phyloP scores from a whole-genome alignment of 2,113 vertebrate species.

The Elgaria multicarinata region DNA sequence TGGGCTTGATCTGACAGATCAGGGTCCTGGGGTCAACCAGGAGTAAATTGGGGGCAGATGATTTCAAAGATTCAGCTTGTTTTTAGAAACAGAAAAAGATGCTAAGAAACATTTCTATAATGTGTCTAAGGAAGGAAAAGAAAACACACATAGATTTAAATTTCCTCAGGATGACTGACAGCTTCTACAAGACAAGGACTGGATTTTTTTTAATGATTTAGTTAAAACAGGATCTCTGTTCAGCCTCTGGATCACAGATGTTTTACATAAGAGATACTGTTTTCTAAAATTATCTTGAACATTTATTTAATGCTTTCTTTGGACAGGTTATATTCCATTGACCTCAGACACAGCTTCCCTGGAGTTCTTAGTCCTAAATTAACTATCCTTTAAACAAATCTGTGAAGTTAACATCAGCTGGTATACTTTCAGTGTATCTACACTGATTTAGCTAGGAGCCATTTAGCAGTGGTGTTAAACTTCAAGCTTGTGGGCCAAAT shows the following conservation, averaged over 20 bases:
- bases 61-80: slow-evolving; percentile 83
- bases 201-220: slow-evolving; percentile 42
- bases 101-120: slow-evolving; percentile 70
- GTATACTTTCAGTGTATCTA: neutral
- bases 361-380: slow-evolving; percentile 21
- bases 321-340: neutral
- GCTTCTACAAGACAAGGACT: slow-evolving; percentile 49
- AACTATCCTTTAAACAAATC: slow-evolving; percentile 12
- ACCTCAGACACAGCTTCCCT: slow-evolving; percentile 18
- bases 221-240: slow-evolving; percentile 59
- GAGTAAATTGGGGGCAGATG: slow-evolving; percentile 98
- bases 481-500: too few species aligned
- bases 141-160: slow-evolving; percentile 57
- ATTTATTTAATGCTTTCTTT: slow-evolving; percentile 32
- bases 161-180: slow-evolving; percentile 56
- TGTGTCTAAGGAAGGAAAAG: slow-evolving; percentile 72
- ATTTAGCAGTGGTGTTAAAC: neutral
- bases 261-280: neutral
- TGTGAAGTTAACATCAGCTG: slow-evolving; percentile 30
- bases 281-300: slow-evolving; percentile 16
- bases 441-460: neutral
- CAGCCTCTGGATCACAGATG: slow-evolving; percentile 50
- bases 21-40: slow-evolving; percentile 89
- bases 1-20: slow-evolving; percentile 81
- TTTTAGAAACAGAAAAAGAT: slow-evolving; percentile 76